These are phyloP conservation scores for Cheilosia vernalis DNA, from an alignment of 2,888 invertebrate species.

Conservation along the genomic window DNA sequence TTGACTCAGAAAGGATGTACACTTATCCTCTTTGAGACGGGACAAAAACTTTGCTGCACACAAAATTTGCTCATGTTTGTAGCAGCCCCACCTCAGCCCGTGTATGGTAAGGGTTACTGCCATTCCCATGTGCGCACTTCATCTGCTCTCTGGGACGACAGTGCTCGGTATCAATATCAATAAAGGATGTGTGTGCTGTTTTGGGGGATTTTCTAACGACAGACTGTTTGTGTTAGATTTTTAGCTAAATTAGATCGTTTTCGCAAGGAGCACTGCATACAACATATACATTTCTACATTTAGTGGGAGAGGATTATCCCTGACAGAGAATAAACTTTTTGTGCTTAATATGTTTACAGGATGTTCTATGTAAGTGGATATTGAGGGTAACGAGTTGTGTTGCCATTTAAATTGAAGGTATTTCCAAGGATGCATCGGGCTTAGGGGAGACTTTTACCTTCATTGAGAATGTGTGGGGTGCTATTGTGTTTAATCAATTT, in stretches of 20 bases:
- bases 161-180: slow-evolving; percentile 43
- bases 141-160: neutral
- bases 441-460: neutral
- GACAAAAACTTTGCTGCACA: slow-evolving; percentile 24
- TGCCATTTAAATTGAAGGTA: slow-evolving; percentile 13
- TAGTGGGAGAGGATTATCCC: neutral
- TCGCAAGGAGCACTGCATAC: neutral
- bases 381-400: slow-evolving; percentile 13
- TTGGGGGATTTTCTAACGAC: slow-evolving; percentile 42
- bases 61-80: neutral
- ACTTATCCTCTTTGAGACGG: slow-evolving; percentile 14
- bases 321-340: slow-evolving; percentile 27
- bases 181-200: slow-evolving; percentile 49
- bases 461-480: neutral
- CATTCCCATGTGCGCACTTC: neutral
- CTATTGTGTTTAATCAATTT: slow-evolving; percentile 17
- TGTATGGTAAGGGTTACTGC: neutral
- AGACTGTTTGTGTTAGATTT: slow-evolving; percentile 43
- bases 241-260: slow-evolving; percentile 53
- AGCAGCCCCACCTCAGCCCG: neutral
- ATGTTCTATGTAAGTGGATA: slow-evolving; percentile 5
- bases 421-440: neutral
- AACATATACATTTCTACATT: neutral
- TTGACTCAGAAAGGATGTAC: slow-evolving; percentile 19
- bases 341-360: slow-evolving; percentile 29